phyloP scores from a whole-genome alignment of 64 coral and sea anemone species.

The Acropora tenuis region DNA sequence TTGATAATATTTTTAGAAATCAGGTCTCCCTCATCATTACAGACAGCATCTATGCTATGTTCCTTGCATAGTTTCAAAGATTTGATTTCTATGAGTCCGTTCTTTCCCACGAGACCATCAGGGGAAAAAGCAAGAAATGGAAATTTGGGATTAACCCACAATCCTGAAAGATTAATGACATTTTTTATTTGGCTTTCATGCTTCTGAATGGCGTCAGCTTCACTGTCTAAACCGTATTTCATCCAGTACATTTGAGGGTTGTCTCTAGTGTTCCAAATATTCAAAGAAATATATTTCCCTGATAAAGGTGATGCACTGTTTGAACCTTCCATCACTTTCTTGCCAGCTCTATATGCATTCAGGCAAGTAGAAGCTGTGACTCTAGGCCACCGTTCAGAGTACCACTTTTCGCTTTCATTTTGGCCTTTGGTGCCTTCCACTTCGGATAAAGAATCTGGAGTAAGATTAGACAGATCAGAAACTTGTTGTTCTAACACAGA shows the following conservation, averaged over 20 bases:
- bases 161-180: slow-evolving; percentile 37
- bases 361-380: slow-evolving; percentile 14
- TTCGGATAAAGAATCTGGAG: slow-evolving; percentile 21
- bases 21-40: slow-evolving; percentile 1
- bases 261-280: slow-evolving; percentile 53
- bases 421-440: slow-evolving; percentile 54
- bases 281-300: slow-evolving; percentile 42
- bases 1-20: neutral
- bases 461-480: slow-evolving; percentile 10
- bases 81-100: too few relatives aligned
- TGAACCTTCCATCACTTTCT: slow-evolving; percentile 15
- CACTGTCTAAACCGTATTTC: slow-evolving; percentile 69
- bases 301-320: slow-evolving; percentile 13
- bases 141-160: slow-evolving; percentile 80
- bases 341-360: slow-evolving; percentile 44
- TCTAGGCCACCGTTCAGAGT: slow-evolving; percentile 46
- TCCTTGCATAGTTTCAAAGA: slow-evolving; percentile 16
- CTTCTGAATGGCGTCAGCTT: slow-evolving; percentile 44
- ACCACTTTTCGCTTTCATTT: slow-evolving; percentile 65
- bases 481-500: neutral
- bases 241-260: slow-evolving; percentile 55
- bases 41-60: slow-evolving; percentile 47
- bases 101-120: slow-evolving; percentile 57
- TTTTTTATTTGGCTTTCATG: slow-evolving; percentile 58
- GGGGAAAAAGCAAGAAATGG: slow-evolving; percentile 69